A percentile compares a stretch with the other conserved stretches of the same genome.
Evolutionary conservation across 2,113 vertebrate genomes (phyloP).

Genomic region (Scortum barcoo): DNA sequence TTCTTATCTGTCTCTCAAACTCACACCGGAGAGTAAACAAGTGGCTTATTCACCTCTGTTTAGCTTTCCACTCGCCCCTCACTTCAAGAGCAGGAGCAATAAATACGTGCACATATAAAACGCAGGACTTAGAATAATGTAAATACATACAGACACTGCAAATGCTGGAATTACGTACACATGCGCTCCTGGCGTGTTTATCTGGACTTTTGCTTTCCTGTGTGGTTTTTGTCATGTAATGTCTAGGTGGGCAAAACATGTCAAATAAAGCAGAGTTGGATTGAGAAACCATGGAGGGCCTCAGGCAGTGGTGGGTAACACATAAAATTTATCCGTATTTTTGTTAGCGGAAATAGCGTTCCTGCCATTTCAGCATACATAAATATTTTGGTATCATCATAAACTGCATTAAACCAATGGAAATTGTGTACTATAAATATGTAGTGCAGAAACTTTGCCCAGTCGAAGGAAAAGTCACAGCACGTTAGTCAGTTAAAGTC

Average conservation of each 20-base stretch:
- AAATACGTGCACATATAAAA: constrained; percentile 65
- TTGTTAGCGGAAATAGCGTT: constrained; percentile 13
- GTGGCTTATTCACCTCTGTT: constrained; percentile 89
- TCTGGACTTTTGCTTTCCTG: constrained; percentile 50
- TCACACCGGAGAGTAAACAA: constrained; percentile 89
- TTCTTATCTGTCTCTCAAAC: constrained; percentile 91
- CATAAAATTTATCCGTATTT: neutral
- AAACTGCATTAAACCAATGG: neutral
- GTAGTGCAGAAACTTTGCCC: neutral
- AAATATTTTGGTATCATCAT: constrained; percentile 20
- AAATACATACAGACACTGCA: constrained; percentile 52
- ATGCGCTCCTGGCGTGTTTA: constrained; percentile 35
- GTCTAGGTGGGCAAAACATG: constrained; percentile 39
- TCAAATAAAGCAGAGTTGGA: constrained; percentile 10
- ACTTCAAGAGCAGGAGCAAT: constrained; percentile 82
- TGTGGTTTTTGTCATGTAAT: constrained; percentile 63
- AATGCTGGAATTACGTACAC: constrained; percentile 39
- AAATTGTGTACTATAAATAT: neutral
- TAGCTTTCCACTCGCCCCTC: constrained; percentile 86
- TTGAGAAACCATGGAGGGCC: constrained; percentile 12
- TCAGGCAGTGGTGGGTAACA: neutral
- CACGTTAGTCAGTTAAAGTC: neutral
- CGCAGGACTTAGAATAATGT: constrained; percentile 61
- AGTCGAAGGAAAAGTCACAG: neutral
- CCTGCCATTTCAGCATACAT: constrained; percentile 1